Evolutionary conservation across 2,113 vertebrate genomes (phyloP).

Genomic region (Psilopsiagon aymara): DNA sequence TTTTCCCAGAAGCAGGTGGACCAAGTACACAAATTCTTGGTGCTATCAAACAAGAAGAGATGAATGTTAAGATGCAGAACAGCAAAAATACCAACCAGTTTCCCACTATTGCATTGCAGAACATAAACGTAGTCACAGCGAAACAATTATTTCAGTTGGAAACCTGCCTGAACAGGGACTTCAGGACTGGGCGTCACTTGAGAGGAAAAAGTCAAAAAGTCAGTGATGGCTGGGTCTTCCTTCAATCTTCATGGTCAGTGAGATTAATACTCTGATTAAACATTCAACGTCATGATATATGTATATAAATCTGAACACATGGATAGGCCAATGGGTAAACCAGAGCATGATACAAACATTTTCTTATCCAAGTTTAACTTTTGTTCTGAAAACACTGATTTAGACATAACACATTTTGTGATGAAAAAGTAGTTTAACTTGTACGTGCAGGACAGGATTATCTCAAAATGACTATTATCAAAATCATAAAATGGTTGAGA

Average conservation of each 20-base stretch:
- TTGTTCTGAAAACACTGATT: neutral
- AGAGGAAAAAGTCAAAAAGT: neutral
- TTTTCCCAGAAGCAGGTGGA: constrained; percentile 87
- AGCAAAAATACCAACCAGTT: neutral
- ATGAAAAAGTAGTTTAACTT: neutral
- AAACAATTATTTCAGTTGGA: neutral
- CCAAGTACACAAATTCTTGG: constrained; percentile 82
- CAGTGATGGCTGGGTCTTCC: neutral
- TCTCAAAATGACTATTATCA: neutral
- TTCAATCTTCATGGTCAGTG: constrained; percentile 9
- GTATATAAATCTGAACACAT: neutral
- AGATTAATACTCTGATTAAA: neutral
- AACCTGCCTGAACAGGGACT: neutral
- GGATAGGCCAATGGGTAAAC: neutral
- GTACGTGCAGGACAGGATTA: neutral
- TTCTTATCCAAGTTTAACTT: neutral
- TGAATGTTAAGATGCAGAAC: neutral
- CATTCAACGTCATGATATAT: neutral
- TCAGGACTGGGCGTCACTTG: neutral
- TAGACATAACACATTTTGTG: neutral
- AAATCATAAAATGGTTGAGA: neutral
- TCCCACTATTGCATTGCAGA: neutral
- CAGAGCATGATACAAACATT: neutral
- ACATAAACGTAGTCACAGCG: neutral
- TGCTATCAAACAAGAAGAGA: constrained; percentile 63